Evolutionary conservation across 2,888 invertebrate genomes (phyloP).

Genomic region (Caenorhabditis wallacei): DNA sequence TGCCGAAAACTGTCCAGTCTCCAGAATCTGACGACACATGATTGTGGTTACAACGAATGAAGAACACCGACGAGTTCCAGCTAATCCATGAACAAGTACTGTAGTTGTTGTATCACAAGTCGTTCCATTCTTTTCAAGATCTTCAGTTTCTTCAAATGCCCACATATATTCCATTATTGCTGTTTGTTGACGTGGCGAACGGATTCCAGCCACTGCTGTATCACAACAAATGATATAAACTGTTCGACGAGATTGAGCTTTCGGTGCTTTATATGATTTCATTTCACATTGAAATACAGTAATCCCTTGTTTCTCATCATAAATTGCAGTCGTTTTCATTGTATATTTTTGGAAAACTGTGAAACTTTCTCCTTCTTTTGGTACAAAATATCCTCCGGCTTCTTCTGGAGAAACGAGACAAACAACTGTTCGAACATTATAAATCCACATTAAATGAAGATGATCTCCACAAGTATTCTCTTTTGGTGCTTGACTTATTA

Average conservation of each 20-base stretch:
- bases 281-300: constrained; percentile 60
- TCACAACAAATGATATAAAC: constrained; percentile 50
- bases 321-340: constrained; percentile 49
- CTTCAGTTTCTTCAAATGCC: constrained; percentile 49
- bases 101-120: constrained; percentile 18
- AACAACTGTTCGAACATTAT: constrained; percentile 55
- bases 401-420: constrained; percentile 47
- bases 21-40: constrained; percentile 61
- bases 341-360: constrained; percentile 45
- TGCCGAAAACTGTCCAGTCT: constrained; percentile 53
- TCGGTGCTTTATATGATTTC: constrained; percentile 8
- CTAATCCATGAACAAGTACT: constrained; percentile 50
- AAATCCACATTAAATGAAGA: constrained; percentile 62
- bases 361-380: constrained; percentile 25
- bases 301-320: constrained; percentile 57
- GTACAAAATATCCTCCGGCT: constrained; percentile 50
- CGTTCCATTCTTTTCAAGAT: constrained; percentile 17
- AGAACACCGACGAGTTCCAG: constrained; percentile 56
- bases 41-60: constrained; percentile 50
- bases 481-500: constrained; percentile 52
- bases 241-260: constrained; percentile 12
- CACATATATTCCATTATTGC: constrained; percentile 64
- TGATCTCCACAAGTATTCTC: constrained; percentile 45
- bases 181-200: constrained; percentile 41
- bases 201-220: constrained; percentile 23